Evolutionary conservation across 2,113 vertebrate genomes (phyloP).

Genomic region (Pseudonaja textilis): DNA sequence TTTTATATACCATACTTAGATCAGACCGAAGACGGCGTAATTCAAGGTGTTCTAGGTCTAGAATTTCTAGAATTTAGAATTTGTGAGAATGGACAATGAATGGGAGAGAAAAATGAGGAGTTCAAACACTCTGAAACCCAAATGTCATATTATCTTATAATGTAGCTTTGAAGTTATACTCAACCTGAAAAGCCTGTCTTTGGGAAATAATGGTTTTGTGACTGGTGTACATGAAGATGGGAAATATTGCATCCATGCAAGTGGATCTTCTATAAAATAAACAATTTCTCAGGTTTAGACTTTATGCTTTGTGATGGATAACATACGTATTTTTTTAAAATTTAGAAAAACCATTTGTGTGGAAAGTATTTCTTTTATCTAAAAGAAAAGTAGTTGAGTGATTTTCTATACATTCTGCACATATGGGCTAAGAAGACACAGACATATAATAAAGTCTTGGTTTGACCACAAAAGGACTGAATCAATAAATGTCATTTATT

Average conservation of each 20-base stretch:
- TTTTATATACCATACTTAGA: too few relatives aligned
- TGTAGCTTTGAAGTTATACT: neutral
- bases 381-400: neutral
- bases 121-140: neutral
- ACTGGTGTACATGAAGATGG: neutral
- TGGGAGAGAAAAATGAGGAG: neutral
- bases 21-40: too few relatives aligned
- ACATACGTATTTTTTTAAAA: neutral
- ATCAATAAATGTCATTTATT: too few relatives aligned
- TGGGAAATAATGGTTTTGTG: neutral
- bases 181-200: neutral
- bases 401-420: neutral
- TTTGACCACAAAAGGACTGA: neutral
- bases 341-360: neutral
- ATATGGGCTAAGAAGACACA: neutral
- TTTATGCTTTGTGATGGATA: neutral
- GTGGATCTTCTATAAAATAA: neutral
- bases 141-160: neutral
- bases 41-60: too few relatives aligned
- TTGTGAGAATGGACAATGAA: neutral
- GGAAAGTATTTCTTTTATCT: neutral
- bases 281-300: neutral
- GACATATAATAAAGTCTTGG: neutral
- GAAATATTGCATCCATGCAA: neutral
- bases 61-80: too few relatives aligned